phyloP scores from a whole-genome alignment of 2,888 invertebrate species.

The Camponotus fellah region DNA sequence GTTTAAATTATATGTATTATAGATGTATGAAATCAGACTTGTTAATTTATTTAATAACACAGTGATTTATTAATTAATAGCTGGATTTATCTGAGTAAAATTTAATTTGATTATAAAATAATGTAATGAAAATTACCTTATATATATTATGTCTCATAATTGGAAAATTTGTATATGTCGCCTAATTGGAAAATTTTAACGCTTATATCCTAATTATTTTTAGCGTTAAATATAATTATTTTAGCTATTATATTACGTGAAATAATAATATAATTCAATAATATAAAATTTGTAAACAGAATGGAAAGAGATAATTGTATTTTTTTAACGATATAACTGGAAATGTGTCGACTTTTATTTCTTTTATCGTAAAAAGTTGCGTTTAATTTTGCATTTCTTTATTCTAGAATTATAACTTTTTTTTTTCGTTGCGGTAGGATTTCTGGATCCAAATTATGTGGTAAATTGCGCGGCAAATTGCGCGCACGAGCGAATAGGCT shows the following conservation, averaged over 20 bases:
- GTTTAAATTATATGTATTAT: not conserved
- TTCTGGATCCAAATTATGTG: not conserved
- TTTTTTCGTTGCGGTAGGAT: not conserved
- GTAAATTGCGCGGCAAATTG: conserved; percentile 12
- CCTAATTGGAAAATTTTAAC: not conserved
- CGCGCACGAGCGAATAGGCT: not conserved
- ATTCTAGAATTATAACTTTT: not conserved
- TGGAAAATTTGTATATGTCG: not conserved
- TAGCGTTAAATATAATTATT: not conserved
- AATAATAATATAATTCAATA: not conserved
- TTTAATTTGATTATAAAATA: not conserved
- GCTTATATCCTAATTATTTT: not conserved
- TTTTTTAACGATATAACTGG: not conserved
- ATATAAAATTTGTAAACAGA: not conserved
- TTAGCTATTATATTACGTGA: not conserved
- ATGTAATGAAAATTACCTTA: not conserved
- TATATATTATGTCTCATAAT: not conserved
- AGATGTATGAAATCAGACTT: not conserved
- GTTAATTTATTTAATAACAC: conserved; percentile 1
- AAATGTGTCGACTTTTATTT: not conserved
- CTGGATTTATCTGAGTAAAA: not conserved
- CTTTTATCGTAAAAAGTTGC: not conserved
- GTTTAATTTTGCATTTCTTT: not conserved
- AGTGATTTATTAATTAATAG: conserved; percentile 12
- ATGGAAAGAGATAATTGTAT: not conserved